These are phyloP conservation scores for Pipistrellus kuhlii DNA, from an alignment of 2,797 vertebrate species.

Conservation along the genomic window DNA sequence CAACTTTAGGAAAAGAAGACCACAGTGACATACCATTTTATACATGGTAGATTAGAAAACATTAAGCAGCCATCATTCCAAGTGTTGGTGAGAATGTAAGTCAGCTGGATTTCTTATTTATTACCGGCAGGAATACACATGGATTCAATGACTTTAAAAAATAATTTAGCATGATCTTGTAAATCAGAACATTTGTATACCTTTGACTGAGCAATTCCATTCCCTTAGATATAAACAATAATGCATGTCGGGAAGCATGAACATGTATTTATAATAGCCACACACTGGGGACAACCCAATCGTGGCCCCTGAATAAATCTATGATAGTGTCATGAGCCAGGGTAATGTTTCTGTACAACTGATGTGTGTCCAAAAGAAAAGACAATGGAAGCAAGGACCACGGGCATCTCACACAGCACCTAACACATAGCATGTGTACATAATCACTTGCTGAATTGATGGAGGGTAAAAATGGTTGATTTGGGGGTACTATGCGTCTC, in stretches of 20 bases:
- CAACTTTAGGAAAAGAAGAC: not conserved
- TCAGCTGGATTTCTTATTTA: not conserved
- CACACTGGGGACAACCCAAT: not conserved
- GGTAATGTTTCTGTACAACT: not conserved
- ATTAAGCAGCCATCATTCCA: not conserved
- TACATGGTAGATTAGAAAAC: not conserved
- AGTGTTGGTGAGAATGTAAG: not conserved
- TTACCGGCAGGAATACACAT: not conserved
- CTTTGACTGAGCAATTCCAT: not conserved
- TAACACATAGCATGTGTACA: not conserved
- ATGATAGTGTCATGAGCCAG: not conserved
- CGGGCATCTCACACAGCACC: not conserved
- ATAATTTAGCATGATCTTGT: not conserved
- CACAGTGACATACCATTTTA: not conserved
- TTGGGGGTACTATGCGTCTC: not conserved
- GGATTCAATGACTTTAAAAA: not conserved
- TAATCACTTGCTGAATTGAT: conserved; percentile 7
- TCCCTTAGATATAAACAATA: not conserved
- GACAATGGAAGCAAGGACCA: not conserved
- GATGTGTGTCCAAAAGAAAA: not conserved
- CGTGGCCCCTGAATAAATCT: not conserved
- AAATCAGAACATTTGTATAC: not conserved
- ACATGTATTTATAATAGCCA: not conserved
- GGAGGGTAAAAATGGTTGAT: not conserved
- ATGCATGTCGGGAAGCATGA: not conserved